Evolutionary conservation across 2,113 vertebrate genomes (phyloP), one percentile per base, ranked within the genome.

Genomic region (Plestiodon gilberti): DNA sequence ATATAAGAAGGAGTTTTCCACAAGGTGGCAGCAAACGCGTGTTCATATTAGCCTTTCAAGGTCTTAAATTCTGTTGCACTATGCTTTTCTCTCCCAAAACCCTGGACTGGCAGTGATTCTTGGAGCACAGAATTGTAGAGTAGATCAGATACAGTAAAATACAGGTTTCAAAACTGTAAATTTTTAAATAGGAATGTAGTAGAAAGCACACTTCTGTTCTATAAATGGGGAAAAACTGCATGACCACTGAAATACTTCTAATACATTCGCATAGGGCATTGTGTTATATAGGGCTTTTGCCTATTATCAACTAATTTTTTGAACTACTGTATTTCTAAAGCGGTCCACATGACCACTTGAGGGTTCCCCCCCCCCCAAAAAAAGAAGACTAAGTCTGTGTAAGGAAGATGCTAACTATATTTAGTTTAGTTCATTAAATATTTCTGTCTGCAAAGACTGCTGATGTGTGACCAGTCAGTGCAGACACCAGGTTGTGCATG

Each of bases 1-100:
- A n/a, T 6, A 18, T 25, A 30, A 57, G 33, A 30, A 40, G 8
- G 22, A 22, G 25, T 40, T 57, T 25, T 52, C 78, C 85, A 81
- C 78, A 15, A 81, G 85, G 80, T 73, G 85, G 85, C 85, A 87
- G n/a, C 85, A 87, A 81, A 87, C 3, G 15, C 78, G 48, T 35
- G 62, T 48, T 81, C 3, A 43, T 30, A 23, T 22, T 30, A 52
- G 43, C 15, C 25, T n/a, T 30, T 71, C 17, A 43, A 25, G 23
- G 33, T 8, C 23, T 57, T 69, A 7, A 22, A 11, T 33, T 28
- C 22, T 10, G 25, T 11, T 52, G 25, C 20, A 48, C 13, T n/a
- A 6, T 40, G 40, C 17, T 67, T 18, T 81, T 28, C 57, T 30
- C 28, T 52, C n/a, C 35, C 6, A 20, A 20, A 25, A 5, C 18